These are phyloP conservation scores for Chaetura pelagica DNA, from an alignment of 2,113 vertebrate species.

Conservation along the genomic window DNA sequence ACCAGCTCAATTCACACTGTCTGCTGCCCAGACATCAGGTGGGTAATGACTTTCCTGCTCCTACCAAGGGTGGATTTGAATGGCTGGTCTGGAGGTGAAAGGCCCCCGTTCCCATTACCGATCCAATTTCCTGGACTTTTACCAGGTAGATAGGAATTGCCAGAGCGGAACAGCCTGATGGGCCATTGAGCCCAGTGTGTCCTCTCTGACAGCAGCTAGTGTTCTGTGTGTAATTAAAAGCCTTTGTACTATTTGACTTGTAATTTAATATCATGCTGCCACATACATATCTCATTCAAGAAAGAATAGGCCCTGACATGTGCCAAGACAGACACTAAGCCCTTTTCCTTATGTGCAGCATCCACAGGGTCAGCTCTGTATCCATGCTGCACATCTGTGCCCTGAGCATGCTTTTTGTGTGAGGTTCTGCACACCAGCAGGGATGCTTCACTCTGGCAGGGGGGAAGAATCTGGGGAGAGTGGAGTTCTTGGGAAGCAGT, in stretches of 20 bases:
- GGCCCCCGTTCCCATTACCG: conserved; percentile 80
- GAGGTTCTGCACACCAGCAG: rapidly evolving
- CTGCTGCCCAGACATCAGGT: background rate
- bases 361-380: rapidly evolving
- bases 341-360: rapidly evolving
- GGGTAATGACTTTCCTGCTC: conserved; percentile 63
- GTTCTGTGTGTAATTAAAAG: conserved; percentile 63
- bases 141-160: conserved; percentile 76
- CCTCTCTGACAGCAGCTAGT: conserved; percentile 67
- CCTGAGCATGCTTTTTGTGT: rapidly evolving
- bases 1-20: background rate
- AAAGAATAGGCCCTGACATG: background rate
- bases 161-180: conserved; percentile 76
- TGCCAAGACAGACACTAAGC: background rate
- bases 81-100: conserved; percentile 79
- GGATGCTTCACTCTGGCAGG: background rate
- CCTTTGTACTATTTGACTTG: conserved; percentile 64
- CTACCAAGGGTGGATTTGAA: conserved; percentile 38
- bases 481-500: background rate
- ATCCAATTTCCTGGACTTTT: conserved; percentile 82
- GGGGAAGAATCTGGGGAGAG: background rate
- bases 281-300: conserved; percentile 16
- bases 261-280: conserved; percentile 51
- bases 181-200: conserved; percentile 73
- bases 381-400: background rate